Evolutionary conservation across 2,888 invertebrate genomes (phyloP).

Genomic region (Thysanoteuthis rhombus): DNA sequence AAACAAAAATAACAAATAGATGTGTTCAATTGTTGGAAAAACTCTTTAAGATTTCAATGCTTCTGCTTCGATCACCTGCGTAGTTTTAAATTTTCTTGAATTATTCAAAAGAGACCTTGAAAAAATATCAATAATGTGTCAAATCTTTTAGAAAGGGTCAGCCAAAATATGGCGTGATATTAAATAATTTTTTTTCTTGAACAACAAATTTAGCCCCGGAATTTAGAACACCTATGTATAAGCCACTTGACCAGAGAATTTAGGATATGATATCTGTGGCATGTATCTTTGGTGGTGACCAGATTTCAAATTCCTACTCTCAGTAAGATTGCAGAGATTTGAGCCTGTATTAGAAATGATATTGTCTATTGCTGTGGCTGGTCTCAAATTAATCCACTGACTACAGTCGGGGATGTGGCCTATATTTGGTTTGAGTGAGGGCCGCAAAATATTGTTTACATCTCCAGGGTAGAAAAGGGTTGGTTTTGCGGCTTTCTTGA

Average conservation of each 20-base stretch:
- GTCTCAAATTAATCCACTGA: not conserved
- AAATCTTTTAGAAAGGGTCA: not conserved
- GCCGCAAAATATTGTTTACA: not conserved
- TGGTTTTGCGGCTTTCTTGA: slow-evolving; percentile 12
- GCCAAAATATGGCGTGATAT: not conserved
- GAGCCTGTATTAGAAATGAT: not conserved
- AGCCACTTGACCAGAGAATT: not conserved
- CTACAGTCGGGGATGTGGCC: not conserved
- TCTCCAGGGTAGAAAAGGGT: not conserved
- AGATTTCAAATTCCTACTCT: not conserved
- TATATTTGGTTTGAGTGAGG: not conserved
- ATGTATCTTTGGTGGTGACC: not conserved
- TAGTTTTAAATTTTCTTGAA: not conserved
- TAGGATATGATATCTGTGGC: not conserved
- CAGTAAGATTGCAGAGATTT: not conserved
- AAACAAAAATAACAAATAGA: too few species aligned
- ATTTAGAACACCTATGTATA: not conserved
- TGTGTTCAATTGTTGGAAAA: too few species aligned
- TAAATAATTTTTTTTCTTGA: not conserved
- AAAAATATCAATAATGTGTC: not conserved
- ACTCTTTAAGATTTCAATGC: too few species aligned
- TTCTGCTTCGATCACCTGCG: too few species aligned
- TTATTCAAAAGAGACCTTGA: not conserved
- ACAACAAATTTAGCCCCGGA: not conserved
- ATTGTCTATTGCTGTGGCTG: not conserved